These are phyloP conservation scores for Nothocercus julius DNA, from an alignment of 2,113 vertebrate species.

Conservation along the genomic window DNA sequence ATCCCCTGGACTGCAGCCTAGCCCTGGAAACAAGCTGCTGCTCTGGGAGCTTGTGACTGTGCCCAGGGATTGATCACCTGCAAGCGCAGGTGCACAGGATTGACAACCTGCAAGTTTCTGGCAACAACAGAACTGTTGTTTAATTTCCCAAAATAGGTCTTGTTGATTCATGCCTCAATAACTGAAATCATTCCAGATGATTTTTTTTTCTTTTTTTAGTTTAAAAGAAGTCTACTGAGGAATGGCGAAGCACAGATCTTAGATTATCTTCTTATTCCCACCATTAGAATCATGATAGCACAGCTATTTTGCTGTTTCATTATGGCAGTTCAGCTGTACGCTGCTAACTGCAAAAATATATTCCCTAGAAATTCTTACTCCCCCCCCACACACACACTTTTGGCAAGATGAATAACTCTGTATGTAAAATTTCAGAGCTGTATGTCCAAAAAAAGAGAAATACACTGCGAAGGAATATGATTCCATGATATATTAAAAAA, in stretches of 20 bases:
- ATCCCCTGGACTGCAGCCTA: background rate
- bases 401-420: slow-evolving; percentile 27
- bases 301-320: background rate
- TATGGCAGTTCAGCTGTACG: background rate
- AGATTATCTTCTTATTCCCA: background rate
- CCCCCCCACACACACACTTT: background rate
- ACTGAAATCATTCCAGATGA: background rate
- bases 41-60: background rate
- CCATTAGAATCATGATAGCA: background rate
- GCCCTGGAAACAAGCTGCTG: background rate
- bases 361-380: slow-evolving; percentile 7
- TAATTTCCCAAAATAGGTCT: background rate
- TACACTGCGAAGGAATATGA: slow-evolving; percentile 51
- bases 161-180: background rate
- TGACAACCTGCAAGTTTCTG: background rate
- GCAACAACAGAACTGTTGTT: background rate
- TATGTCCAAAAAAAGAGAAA: slow-evolving; percentile 35
- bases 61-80: background rate
- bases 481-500: slow-evolving; percentile 70
- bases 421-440: slow-evolving; percentile 49
- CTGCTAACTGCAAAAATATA: slow-evolving; percentile 4
- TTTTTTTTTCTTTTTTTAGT: background rate
- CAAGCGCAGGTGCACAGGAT: background rate
- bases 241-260: background rate
- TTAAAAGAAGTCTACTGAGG: background rate